Evolutionary conservation across 2,113 vertebrate genomes (phyloP).

Genomic region (Sylvicapra grimmia): DNA sequence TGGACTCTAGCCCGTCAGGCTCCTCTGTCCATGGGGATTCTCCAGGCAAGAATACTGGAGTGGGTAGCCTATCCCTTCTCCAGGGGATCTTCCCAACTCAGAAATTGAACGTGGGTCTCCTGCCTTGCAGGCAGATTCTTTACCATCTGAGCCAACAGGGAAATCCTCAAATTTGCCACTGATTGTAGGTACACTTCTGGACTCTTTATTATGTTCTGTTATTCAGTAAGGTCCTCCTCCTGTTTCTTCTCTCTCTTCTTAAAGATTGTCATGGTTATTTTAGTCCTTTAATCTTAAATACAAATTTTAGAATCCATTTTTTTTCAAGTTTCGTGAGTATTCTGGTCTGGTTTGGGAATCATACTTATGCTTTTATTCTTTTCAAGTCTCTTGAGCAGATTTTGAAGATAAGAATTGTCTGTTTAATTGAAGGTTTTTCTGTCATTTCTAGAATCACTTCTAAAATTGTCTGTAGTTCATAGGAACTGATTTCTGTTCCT

Average conservation of each 20-base stretch:
- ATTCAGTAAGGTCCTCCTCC: not conserved
- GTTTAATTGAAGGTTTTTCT: not conserved
- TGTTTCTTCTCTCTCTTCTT: not conserved
- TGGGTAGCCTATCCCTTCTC: not conserved
- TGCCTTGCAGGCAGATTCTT: not conserved
- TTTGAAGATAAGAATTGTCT: not conserved
- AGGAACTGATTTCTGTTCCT: not conserved
- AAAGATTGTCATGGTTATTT: not conserved
- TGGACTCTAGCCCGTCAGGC: not conserved
- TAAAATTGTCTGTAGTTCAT: conserved; percentile 5
- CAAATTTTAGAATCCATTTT: not conserved
- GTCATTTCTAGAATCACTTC: not conserved
- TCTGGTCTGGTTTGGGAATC: conserved; percentile 23
- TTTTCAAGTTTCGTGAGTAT: not conserved
- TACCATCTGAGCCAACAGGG: not conserved
- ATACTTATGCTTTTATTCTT: not conserved
- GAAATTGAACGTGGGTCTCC: not conserved
- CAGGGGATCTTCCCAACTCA: not conserved
- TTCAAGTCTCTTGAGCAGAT: conserved; percentile 7
- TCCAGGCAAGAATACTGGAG: not conserved
- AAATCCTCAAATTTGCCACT: not conserved
- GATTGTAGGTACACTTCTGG: not conserved
- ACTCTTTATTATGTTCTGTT: not conserved
- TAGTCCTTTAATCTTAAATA: not conserved
- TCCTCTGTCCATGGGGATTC: not conserved